A percentile compares a stretch with the other conserved stretches of the same genome.
Evolutionary conservation across 2,888 invertebrate genomes (phyloP).

Genomic region (Agrilus mali): DNA sequence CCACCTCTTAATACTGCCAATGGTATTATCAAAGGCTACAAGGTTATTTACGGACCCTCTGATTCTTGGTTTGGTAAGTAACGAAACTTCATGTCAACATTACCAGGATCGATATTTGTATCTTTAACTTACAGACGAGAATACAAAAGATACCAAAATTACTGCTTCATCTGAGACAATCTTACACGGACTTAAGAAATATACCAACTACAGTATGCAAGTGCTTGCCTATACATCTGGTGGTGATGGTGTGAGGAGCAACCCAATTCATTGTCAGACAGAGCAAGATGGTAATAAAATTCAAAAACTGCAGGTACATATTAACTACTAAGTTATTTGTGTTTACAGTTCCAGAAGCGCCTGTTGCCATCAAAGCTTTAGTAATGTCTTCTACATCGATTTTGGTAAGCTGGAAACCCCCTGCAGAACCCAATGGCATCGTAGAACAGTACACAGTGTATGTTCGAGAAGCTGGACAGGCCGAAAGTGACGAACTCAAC

Average conservation of each 20-base stretch:
- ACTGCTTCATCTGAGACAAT: conserved; percentile 88
- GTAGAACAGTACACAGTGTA: conserved; percentile 90
- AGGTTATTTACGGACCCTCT: conserved; percentile 83
- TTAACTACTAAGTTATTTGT: conserved; percentile 1
- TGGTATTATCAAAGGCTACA: conserved; percentile 92
- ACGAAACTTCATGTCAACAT: not conserved
- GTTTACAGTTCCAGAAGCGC: conserved; percentile 76
- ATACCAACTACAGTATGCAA: conserved; percentile 95
- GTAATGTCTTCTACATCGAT: conserved; percentile 88
- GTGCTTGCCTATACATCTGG: conserved; percentile 89
- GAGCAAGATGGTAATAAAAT: conserved; percentile 84
- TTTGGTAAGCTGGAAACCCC: conserved; percentile 87
- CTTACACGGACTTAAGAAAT: conserved; percentile 85
- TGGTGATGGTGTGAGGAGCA: conserved; percentile 84
- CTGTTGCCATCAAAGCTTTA: conserved; percentile 83
- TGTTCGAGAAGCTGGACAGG: conserved; percentile 49
- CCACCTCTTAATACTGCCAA: conserved; percentile 86
- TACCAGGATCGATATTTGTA: not conserved
- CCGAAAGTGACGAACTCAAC: conserved; percentile 28
- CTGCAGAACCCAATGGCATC: conserved; percentile 84
- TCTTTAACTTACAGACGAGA: conserved; percentile 51
- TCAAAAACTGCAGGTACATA: not conserved
- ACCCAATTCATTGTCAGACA: conserved; percentile 83
- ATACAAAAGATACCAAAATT: conserved; percentile 81
- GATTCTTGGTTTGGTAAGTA: conserved; percentile 84